Evolutionary conservation across 2,888 invertebrate genomes (phyloP).

Genomic region (Lordiphosa andalusiaca): DNA sequence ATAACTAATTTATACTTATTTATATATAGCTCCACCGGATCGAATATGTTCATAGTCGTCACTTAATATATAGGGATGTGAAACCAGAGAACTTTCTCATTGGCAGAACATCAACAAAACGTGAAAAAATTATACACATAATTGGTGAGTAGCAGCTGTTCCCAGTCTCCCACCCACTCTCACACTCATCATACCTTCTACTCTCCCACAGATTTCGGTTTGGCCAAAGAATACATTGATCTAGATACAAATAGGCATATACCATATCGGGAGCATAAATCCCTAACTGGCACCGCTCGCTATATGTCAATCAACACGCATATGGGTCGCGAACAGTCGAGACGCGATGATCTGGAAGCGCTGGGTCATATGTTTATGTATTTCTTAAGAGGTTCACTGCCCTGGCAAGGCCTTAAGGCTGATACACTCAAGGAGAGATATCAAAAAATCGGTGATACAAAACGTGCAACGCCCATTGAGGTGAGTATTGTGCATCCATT

Average conservation of each 20-base stretch:
- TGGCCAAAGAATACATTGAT: constrained; percentile 99
- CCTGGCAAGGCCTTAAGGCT: constrained; percentile 99
- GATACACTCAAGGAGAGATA: constrained; percentile 99
- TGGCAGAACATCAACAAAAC: constrained; percentile 97
- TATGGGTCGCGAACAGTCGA: constrained; percentile 99
- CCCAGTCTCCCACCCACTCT: not conserved
- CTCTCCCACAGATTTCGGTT: constrained; percentile 92
- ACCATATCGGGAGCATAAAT: constrained; percentile 99
- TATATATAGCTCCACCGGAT: constrained; percentile 95
- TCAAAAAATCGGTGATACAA: constrained; percentile 99
- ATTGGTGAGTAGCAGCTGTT: constrained; percentile 85
- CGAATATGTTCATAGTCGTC: constrained; percentile 99
- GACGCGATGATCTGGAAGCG: constrained; percentile 99
- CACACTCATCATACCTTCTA: not conserved
- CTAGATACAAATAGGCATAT: constrained; percentile 99
- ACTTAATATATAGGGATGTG: constrained; percentile 99
- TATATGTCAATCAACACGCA: constrained; percentile 99
- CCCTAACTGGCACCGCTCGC: constrained; percentile 99
- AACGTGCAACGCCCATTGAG: constrained; percentile 99
- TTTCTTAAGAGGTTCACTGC: constrained; percentile 99
- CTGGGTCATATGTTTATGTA: constrained; percentile 99
- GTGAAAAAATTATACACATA: constrained; percentile 99
- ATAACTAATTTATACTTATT: constrained; percentile 27
- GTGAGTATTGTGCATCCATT: constrained; percentile 81
- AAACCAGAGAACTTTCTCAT: constrained; percentile 99